phyloP scores from a whole-genome alignment of 2,113 vertebrate species.

The Vimba vimba region DNA sequence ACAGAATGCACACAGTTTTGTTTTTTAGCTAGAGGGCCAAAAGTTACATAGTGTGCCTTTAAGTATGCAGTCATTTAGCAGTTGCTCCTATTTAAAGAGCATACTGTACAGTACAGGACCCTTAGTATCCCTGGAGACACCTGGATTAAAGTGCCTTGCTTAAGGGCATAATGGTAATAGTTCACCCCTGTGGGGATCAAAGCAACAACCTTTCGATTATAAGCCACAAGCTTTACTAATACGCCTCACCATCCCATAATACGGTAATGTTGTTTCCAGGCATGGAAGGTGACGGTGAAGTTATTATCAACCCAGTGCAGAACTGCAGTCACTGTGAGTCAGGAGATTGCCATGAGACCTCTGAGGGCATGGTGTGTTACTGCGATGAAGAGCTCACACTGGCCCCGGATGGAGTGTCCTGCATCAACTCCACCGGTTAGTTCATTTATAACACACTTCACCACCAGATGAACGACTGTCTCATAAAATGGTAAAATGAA shows the following conservation, averaged over 20 bases:
- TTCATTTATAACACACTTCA: slow-evolving; percentile 18
- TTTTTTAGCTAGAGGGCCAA: too few species aligned
- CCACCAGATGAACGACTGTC: neutral
- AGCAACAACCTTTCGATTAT: neutral
- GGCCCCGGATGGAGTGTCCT: slow-evolving; percentile 86
- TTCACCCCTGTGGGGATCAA: neutral
- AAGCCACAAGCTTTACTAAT: neutral
- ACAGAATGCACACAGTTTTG: too few species aligned
- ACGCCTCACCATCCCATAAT: neutral
- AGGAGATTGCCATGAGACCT: slow-evolving; percentile 85
- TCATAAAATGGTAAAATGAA: slow-evolving; percentile 52
- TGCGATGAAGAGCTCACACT: slow-evolving; percentile 86
- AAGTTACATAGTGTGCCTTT: too few species aligned
- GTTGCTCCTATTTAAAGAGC: neutral
- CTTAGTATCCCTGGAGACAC: neutral
- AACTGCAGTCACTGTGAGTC: slow-evolving; percentile 97
- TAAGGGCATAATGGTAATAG: neutral
- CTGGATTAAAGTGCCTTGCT: neutral
- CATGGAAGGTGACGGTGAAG: slow-evolving; percentile 93
- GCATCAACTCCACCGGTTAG: slow-evolving; percentile 75
- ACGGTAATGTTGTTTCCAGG: slow-evolving; percentile 69
- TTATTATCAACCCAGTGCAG: slow-evolving; percentile 88
- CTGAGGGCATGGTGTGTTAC: slow-evolving; percentile 83
- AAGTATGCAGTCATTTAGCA: neutral
- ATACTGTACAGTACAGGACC: neutral